Evolutionary conservation across 2,797 vertebrate genomes (phyloP), one percentile per base, ranked within the genome.

Genomic region (Fringilla coelebs): DNA sequence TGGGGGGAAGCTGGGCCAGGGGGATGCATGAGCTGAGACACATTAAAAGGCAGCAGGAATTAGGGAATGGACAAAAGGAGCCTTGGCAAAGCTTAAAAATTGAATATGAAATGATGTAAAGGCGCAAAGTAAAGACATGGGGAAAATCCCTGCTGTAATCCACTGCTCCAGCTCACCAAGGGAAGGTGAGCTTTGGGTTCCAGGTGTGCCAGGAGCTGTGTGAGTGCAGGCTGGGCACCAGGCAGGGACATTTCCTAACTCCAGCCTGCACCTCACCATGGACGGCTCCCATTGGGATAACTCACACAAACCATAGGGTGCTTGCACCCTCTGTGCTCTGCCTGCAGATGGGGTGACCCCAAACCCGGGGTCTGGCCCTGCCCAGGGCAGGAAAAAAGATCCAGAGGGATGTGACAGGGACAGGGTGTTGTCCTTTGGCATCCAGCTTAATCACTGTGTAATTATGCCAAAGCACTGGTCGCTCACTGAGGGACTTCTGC

Each of bases 301-400:
- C 38, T 32, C n/a, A 1, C 2, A 3, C 34, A n/a, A 17, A 8
- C 38, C 46, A 2, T 0, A 4, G 26, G 11, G 54, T 41, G 31
- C 26, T 54, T 49, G 51, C 32, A 49, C 67, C 16, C 32, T 15
- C 2, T 0, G 0, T 43, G 77, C 41, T 49, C 66, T 18, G 31
- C 58, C 91, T 71, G 40, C 13, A 3, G 31, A 29, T 0, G 0
- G 24, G 61, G 46, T 26, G 31, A 36, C 12, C 65, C 46, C 61
- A 48, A 31, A 11, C 31, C 6, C 11, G 2, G 8, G 29, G 2
- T 6, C 62, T 68, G 55, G 40, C 25, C 70, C 62, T 28, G 73
- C 38, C 17, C 55, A 5, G 34, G n/a, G 32, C 38, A 32, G 70
- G 38, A 36, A 12, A 19, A 17, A 7, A 28, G 18, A 72, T 22